A percentile compares a stretch with the other conserved stretches of the same genome.
phyloP scores from a whole-genome alignment of 2,888 invertebrate genomes.

The Dicyrtoma fusca region DNA sequence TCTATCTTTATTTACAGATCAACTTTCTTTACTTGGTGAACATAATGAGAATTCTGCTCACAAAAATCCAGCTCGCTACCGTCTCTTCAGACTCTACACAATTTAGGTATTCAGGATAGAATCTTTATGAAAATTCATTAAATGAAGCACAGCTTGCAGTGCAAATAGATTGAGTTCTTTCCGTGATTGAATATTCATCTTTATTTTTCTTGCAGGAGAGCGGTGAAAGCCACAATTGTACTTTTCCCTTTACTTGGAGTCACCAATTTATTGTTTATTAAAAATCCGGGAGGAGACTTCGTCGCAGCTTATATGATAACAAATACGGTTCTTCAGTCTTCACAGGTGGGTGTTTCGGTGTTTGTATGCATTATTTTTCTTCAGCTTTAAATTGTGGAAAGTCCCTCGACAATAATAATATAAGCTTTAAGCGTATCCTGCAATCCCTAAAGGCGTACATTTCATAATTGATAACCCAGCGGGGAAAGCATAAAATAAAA shows the following conservation, averaged over 20 bases:
- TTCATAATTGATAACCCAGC: too few species aligned
- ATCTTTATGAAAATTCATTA: too few species aligned
- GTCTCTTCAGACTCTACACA: slow-evolving; percentile 56
- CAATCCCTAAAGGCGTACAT: too few species aligned
- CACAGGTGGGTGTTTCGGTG: slow-evolving; percentile 45
- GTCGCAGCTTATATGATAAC: slow-evolving; percentile 48
- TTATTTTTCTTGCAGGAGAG: too few species aligned
- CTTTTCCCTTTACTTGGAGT: slow-evolving; percentile 65
- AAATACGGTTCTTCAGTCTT: slow-evolving; percentile 49
- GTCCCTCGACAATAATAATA: too few species aligned
- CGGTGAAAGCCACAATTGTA: slow-evolving; percentile 64
- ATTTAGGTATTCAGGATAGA: too few species aligned
- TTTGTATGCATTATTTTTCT: too few species aligned
- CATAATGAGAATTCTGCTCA: slow-evolving; percentile 59
- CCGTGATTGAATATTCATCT: background rate
- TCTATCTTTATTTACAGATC: slow-evolving; percentile 54
- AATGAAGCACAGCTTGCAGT: too few species aligned
- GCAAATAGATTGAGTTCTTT: too few species aligned
- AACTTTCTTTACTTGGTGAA: slow-evolving; percentile 58
- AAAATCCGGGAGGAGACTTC: slow-evolving; percentile 52
- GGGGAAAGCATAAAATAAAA: too few species aligned
- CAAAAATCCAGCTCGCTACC: slow-evolving; percentile 57
- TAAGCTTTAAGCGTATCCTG: too few species aligned
- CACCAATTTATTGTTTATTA: slow-evolving; percentile 63
- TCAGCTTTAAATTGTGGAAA: too few species aligned